phyloP scores from a whole-genome alignment of 1,140 invertebrate genomes.

The Pseudomyrmex pallidus region DNA sequence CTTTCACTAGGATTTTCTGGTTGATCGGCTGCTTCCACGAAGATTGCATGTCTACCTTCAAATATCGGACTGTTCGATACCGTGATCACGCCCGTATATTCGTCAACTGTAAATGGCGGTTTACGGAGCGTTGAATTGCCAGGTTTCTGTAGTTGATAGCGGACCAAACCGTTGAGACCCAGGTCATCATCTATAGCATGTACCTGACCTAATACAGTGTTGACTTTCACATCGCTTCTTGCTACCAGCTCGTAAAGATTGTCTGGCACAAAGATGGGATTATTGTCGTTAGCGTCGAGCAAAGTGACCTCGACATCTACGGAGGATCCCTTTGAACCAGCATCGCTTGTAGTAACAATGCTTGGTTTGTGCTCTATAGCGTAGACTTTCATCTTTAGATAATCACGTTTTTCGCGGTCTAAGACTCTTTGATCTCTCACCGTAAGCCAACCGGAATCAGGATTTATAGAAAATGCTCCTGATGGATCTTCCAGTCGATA shows the following conservation, averaged over 20 bases:
- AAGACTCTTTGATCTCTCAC: slow-evolving; percentile 91
- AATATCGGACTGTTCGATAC: slow-evolving; percentile 88
- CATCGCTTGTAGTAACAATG: slow-evolving; percentile 81
- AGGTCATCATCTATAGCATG: slow-evolving; percentile 93
- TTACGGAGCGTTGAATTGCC: slow-evolving; percentile 88
- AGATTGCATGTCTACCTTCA: slow-evolving; percentile 90
- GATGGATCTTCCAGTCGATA: slow-evolving; percentile 91
- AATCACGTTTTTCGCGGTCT: slow-evolving; percentile 91
- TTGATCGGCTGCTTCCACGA: slow-evolving; percentile 93
- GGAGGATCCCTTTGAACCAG: slow-evolving; percentile 84
- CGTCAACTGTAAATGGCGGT: slow-evolving; percentile 90
- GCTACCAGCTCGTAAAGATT: slow-evolving; percentile 93
- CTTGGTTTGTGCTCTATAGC: slow-evolving; percentile 90
- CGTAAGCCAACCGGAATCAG: slow-evolving; percentile 93
- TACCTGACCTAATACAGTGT: slow-evolving; percentile 90
- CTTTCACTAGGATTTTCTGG: slow-evolving; percentile 92
- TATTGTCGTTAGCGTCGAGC: slow-evolving; percentile 95
- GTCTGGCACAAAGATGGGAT: slow-evolving; percentile 92
- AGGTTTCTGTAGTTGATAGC: slow-evolving; percentile 91
- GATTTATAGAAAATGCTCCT: slow-evolving; percentile 92
- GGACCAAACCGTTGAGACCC: slow-evolving; percentile 91
- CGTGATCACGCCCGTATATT: slow-evolving; percentile 89
- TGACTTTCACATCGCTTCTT: slow-evolving; percentile 88
- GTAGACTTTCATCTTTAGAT: slow-evolving; percentile 90
- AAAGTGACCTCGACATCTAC: slow-evolving; percentile 93